Conservation (phyloP, 2,113 vertebrate genomes). For the rabbit (Oryctolagus cuniculus) region DNA sequence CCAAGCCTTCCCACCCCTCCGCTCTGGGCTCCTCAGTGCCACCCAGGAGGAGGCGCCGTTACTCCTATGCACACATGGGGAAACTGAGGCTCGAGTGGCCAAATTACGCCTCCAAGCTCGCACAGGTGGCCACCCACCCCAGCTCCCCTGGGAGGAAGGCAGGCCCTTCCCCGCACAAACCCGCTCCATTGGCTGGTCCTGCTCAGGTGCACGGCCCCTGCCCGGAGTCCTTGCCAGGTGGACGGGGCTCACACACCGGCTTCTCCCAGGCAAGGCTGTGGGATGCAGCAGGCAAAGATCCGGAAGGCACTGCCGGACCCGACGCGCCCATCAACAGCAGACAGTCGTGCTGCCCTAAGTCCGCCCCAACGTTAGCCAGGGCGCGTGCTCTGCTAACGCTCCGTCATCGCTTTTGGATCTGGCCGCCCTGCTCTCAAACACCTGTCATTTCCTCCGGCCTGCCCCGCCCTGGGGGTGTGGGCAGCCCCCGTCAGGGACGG, state of each 20-base stretch:
- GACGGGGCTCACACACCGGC: not conserved
- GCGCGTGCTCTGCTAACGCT: no score
- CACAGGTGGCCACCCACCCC: not conserved
- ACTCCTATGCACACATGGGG: not conserved
- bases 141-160: not conserved
- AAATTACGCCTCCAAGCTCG: not conserved
- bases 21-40: not conserved
- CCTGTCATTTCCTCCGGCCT: not conserved
- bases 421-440: not conserved
- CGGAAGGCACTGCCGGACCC: not conserved
- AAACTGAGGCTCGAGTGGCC: not conserved
- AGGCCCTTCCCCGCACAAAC: not conserved
- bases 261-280: not conserved
- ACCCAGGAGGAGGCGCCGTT: not conserved
- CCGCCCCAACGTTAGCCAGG: not conserved
- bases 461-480: no score
- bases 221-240: not conserved
- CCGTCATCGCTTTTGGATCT: not conserved
- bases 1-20: rapidly evolving
- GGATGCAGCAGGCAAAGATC: not conserved
- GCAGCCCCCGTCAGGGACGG: not conserved
- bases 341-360: not conserved
- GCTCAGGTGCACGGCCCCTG: rapidly evolving
- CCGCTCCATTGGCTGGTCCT: rapidly evolving
- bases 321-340: not conserved